A percentile compares a stretch with the other conserved stretches of the same genome.
phyloP scores from a whole-genome alignment of 2,888 invertebrate genomes.

The Tetanocera ferruginea region DNA sequence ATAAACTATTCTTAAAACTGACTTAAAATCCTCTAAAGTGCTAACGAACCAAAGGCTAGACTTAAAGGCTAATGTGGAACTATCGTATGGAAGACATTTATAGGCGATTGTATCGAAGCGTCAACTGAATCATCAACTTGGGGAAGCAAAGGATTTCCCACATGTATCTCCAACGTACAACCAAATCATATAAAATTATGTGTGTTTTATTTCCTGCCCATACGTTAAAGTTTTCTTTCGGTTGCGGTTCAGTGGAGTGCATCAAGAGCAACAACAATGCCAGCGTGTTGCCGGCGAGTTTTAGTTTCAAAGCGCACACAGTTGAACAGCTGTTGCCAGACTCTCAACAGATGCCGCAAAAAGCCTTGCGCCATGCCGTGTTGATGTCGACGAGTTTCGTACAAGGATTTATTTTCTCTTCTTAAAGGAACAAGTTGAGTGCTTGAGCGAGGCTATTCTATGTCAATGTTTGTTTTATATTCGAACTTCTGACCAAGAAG shows the following conservation, averaged over 20 bases:
- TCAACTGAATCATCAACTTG: not conserved
- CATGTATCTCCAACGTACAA: too few species aligned
- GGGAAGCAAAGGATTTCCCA: not conserved
- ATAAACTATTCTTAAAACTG: too few species aligned
- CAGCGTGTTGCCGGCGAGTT: not conserved
- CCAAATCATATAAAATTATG: too few species aligned
- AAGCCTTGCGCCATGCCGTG: not conserved
- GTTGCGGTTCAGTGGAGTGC: slow-evolving; percentile 27
- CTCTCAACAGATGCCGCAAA: slow-evolving; percentile 29
- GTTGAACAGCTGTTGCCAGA: slow-evolving; percentile 22
- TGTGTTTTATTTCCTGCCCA: slow-evolving; percentile 9
- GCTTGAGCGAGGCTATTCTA: slow-evolving; percentile 45
- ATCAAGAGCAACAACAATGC: not conserved
- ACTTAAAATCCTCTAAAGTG: too few species aligned
- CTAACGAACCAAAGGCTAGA: too few species aligned
- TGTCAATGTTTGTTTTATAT: slow-evolving; percentile 66
- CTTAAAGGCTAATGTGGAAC: too few species aligned
- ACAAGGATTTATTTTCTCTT: slow-evolving; percentile 19
- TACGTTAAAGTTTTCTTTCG: slow-evolving; percentile 20
- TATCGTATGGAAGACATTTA: not conserved
- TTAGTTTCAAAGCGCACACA: slow-evolving; percentile 13
- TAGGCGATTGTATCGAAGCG: not conserved
- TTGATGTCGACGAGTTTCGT: slow-evolving; percentile 26
- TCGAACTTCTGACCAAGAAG: slow-evolving; percentile 39
- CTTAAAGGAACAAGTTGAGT: slow-evolving; percentile 17